Base-by-base conservation (phyloP, 2,797 vertebrate species). In the Paedocypris micromegethes region DNA sequence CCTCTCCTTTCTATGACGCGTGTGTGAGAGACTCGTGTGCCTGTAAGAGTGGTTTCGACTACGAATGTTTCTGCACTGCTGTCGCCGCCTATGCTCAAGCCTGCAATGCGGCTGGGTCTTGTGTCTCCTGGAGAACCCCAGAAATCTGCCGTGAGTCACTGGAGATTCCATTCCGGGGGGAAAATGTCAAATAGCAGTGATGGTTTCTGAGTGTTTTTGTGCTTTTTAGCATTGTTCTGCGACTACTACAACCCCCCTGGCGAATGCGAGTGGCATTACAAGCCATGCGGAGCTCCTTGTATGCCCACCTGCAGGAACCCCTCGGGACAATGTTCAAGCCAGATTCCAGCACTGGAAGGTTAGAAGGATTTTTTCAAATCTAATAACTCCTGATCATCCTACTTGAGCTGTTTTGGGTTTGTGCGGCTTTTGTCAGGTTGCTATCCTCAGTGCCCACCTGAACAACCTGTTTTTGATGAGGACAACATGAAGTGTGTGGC, bases 261-360 rank as follows among this genome's bases (percentile, higher is more conserved):
- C 8, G 85, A 75, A 47, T 97, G 94, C 56, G 91, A 92, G 73
- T 97, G 95, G 95, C 94, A 96, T 77, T 96, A 97, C 80, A 90
- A 90, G 70, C 88, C 94, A 0, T 97, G 94, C 59, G 94, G 94
- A 51, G 85, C 86, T 2, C 84, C 87, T 47, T 96, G 93, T 72
- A 85, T 94, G 89, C 91, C 91, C 81, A 96, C 95, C 37, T 98
- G 96, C 79, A 90, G 82, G 59, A 93, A 94, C 78, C 94, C 92
- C 5, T 81, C 77, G 0, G 94, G 92, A 60, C 88, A 75, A 3
- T 97, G 94, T 68, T 86, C 87, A 40, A 80, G 83, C 5, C 86
- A 91, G 61, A 82, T 91, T 60, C 85, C 74, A 2, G 86, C 87
- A 9, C 80, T 95, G 38, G 96, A 98, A 93, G 96, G 96, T 97